Evolutionary conservation across 2,113 vertebrate species (phyloP).

Genomic region (Daboia siamensis): DNA sequence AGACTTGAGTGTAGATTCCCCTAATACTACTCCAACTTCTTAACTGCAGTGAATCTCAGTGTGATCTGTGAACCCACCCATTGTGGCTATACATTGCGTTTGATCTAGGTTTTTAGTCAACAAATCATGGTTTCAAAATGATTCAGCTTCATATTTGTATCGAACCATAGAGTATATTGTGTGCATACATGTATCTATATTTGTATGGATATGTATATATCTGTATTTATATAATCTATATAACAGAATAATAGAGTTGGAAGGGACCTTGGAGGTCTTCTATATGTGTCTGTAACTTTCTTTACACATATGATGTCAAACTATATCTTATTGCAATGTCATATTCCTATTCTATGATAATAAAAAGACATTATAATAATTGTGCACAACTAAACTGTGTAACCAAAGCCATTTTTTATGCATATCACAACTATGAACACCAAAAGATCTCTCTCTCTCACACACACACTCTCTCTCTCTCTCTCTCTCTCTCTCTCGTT

Average conservation of each 20-base stretch:
- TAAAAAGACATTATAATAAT: neutral
- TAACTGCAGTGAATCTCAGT: neutral
- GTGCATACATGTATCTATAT: neutral
- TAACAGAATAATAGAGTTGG: neutral
- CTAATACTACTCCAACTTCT: neutral
- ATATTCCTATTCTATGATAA: neutral
- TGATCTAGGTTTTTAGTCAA: neutral
- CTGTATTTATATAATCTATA: neutral
- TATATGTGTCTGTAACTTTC: neutral
- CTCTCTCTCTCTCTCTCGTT: no score
- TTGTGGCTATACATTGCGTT: neutral
- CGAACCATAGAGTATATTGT: neutral
- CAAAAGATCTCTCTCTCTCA: neutral
- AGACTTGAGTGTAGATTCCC: neutral
- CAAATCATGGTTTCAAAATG: neutral
- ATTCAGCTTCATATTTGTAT: neutral
- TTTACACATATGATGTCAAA: neutral
- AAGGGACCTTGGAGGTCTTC: neutral
- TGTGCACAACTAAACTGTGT: neutral
- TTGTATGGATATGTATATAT: neutral
- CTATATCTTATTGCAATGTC: neutral
- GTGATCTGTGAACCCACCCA: neutral
- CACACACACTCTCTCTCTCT: neutral
- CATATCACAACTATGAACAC: neutral
- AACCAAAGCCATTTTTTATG: neutral